Evolutionary conservation across 2,113 vertebrate genomes (phyloP).

Genomic region (Rhombomys opimus): DNA sequence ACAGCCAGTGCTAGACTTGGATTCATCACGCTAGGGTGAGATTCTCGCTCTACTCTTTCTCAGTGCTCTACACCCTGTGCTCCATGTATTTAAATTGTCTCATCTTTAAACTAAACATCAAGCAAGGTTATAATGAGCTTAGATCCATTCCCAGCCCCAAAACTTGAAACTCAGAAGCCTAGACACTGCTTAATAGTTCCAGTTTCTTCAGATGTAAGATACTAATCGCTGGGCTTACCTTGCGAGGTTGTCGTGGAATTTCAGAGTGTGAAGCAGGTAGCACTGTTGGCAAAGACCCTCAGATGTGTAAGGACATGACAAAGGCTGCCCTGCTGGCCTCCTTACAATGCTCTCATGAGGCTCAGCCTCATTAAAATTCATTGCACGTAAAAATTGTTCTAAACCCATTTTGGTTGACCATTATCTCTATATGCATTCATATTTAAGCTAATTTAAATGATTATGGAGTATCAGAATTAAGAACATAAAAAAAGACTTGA

Average conservation of each 20-base stretch:
- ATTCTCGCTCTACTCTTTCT: background rate
- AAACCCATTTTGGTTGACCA: background rate
- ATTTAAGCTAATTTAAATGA: constrained; percentile 55
- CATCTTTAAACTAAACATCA: constrained; percentile 13
- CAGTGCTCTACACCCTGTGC: background rate
- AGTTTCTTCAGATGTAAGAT: background rate
- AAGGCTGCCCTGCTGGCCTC: background rate
- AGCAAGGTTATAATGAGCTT: background rate
- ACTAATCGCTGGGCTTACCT: background rate
- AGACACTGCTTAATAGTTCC: constrained; percentile 20
- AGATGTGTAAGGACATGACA: background rate
- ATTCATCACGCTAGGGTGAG: background rate
- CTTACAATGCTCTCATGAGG: background rate
- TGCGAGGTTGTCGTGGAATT: background rate
- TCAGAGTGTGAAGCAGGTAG: background rate
- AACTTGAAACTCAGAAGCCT: constrained; percentile 23
- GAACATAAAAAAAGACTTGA: constrained; percentile 53
- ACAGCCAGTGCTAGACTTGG: background rate
- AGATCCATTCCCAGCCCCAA: background rate
- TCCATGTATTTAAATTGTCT: constrained; percentile 11
- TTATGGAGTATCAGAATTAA: constrained; percentile 21
- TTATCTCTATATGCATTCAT: constrained; percentile 40
- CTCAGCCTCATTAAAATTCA: background rate
- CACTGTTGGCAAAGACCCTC: background rate
- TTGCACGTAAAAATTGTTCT: constrained; percentile 17